Evolutionary conservation across 2,888 invertebrate species (phyloP).

Genomic region (Deroplatys truncata): DNA sequence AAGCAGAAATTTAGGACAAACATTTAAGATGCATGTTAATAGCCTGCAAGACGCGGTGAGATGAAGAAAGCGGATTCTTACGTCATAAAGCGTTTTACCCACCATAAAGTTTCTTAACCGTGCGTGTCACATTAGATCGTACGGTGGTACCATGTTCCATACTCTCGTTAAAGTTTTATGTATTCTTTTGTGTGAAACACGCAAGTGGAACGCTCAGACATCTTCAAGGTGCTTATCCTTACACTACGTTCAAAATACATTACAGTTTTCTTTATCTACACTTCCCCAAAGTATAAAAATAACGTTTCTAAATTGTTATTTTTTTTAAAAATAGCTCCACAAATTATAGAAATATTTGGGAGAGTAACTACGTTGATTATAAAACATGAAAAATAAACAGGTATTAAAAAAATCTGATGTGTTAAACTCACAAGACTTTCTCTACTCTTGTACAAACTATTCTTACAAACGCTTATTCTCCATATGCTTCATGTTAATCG

Average conservation of each 20-base stretch:
- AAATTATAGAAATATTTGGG: too few species aligned
- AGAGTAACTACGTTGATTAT: too few species aligned
- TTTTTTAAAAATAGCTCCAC: too few species aligned
- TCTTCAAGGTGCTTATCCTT: background rate
- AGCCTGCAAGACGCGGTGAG: background rate
- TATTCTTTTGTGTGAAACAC: background rate
- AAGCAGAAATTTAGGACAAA: too few species aligned
- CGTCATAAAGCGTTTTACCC: background rate
- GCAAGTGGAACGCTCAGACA: background rate
- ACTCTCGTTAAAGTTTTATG: background rate
- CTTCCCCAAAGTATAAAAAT: too few species aligned
- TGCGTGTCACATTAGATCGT: background rate
- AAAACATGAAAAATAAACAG: too few species aligned
- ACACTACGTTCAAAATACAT: background rate
- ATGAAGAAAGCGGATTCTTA: background rate
- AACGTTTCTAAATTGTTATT: too few species aligned
- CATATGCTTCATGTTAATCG: too few species aligned
- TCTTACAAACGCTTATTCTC: too few species aligned
- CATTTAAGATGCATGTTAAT: background rate
- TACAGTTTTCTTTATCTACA: background rate
- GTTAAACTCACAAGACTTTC: too few species aligned
- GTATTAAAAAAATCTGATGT: too few species aligned
- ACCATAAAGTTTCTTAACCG: background rate
- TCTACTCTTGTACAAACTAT: too few species aligned
- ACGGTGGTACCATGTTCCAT: background rate